Conservation (phyloP, 2,113 vertebrate species). For the Nymphicus hollandicus region DNA sequence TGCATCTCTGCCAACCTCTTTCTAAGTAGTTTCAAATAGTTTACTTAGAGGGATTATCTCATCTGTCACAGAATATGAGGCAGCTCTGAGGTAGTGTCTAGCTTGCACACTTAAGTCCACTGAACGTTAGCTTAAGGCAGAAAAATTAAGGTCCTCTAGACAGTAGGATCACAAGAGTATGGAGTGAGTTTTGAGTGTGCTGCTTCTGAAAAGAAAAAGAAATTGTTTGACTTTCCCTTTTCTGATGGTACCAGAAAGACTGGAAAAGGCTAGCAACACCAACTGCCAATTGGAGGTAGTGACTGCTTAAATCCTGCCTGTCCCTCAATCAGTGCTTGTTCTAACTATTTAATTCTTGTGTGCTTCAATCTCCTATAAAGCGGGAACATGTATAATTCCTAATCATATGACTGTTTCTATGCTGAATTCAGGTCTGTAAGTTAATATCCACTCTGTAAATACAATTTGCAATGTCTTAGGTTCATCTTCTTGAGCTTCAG, state of each 20-base stretch:
- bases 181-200: not conserved
- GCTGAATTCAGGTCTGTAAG: not conserved
- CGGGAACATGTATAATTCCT: not conserved
- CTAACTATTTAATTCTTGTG: not conserved
- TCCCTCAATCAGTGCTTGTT: not conserved
- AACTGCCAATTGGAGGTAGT: not conserved
- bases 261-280: not conserved
- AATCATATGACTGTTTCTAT: not conserved
- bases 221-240: not conserved
- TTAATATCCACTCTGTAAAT: not conserved
- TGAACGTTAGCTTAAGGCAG: not conserved
- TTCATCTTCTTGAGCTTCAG: not conserved
- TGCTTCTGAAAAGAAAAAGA: not conserved
- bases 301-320: not conserved
- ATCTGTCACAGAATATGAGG: not conserved
- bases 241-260: not conserved
- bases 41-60: slow-evolving; percentile 16
- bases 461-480: not conserved
- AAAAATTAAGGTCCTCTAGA: not conserved
- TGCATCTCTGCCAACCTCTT: not conserved
- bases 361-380: not conserved
- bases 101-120: not conserved
- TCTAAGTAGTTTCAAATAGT: not conserved
- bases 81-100: not conserved
- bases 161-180: not conserved